Conservation (phyloP, 2,888 invertebrate species). For the Malachius bipustulatus region DNA sequence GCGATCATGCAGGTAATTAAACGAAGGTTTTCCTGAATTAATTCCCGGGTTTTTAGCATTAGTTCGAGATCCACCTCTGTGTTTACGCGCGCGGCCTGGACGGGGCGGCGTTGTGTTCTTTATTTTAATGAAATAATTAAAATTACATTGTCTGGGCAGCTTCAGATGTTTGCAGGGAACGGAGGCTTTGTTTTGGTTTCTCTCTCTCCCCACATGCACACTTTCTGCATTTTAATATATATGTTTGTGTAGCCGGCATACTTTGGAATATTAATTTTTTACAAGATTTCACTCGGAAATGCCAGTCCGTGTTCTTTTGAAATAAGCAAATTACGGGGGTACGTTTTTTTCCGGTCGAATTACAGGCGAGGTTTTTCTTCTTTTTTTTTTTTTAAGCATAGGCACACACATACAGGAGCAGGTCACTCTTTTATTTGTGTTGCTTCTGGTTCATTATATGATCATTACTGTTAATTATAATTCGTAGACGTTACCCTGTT, state of each 20-base stretch:
- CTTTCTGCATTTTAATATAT: conserved; percentile 1
- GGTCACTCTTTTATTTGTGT: too few relatives aligned
- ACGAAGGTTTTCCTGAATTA: not conserved
- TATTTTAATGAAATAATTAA: conserved; percentile 24
- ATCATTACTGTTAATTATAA: too few relatives aligned
- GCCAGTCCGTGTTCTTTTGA: conserved; percentile 1
- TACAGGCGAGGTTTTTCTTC: too few relatives aligned
- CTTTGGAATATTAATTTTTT: conserved; percentile 2
- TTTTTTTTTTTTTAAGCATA: too few relatives aligned
- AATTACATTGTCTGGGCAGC: conserved; percentile 19
- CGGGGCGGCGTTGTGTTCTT: conserved; percentile 16
- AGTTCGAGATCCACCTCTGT: conserved; percentile 1
- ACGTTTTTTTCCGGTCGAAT: too few relatives aligned
- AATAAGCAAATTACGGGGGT: not conserved
- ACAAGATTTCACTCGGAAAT: too few relatives aligned
- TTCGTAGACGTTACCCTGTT: too few relatives aligned
- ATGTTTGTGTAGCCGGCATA: not conserved
- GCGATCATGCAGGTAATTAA: conserved; percentile 1
- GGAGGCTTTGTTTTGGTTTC: conserved; percentile 13
- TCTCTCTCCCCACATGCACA: conserved; percentile 1
- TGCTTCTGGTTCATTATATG: too few relatives aligned
- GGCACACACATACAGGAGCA: too few relatives aligned
- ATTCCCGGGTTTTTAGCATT: conserved; percentile 1
- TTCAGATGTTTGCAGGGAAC: conserved; percentile 14
- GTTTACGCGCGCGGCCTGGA: not conserved